phyloP scores from a whole-genome alignment of 1,140 invertebrate genomes.

The Lepidotrigona ventralis region DNA sequence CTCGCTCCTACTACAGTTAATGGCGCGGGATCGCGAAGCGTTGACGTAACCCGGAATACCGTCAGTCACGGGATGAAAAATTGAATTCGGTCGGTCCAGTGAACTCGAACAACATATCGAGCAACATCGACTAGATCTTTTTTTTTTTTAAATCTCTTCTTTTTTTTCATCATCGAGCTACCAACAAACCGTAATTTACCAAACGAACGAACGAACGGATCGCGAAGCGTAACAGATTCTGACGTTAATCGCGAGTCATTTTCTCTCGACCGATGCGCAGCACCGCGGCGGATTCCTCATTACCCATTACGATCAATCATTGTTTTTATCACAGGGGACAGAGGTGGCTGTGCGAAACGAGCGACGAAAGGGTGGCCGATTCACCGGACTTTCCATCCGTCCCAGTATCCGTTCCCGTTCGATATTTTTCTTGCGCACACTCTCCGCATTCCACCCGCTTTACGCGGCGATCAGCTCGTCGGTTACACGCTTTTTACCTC shows the following conservation, averaged over 20 bases:
- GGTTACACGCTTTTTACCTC: slow-evolving; percentile 41
- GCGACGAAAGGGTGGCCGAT: slow-evolving; percentile 36
- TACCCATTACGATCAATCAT: slow-evolving; percentile 60
- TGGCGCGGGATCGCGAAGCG: slow-evolving; percentile 40
- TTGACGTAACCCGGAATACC: slow-evolving; percentile 50
- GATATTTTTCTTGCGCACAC: slow-evolving; percentile 33
- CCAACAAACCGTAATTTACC: slow-evolving; percentile 18
- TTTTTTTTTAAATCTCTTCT: neutral
- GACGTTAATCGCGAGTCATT: slow-evolving; percentile 62
- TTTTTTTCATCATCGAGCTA: neutral
- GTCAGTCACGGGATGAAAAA: slow-evolving; percentile 25
- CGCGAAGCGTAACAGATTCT: slow-evolving; percentile 37
- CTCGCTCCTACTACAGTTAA: slow-evolving; percentile 60
- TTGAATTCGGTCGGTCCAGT: slow-evolving; percentile 10
- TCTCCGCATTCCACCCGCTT: slow-evolving; percentile 34
- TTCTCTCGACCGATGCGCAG: slow-evolving; percentile 35
- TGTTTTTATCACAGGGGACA: slow-evolving; percentile 43
- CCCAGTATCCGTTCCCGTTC: neutral
- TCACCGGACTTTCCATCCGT: slow-evolving; percentile 10
- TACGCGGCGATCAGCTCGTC: slow-evolving; percentile 35
- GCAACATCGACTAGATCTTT: no score
- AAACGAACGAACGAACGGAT: slow-evolving; percentile 29
- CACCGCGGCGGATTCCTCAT: slow-evolving; percentile 39
- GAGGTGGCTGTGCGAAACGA: slow-evolving; percentile 13
- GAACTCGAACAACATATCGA: slow-evolving; percentile 2